A percentile compares a stretch with the other conserved stretches of the same genome.
phyloP scores from a whole-genome alignment of 2,797 vertebrate genomes.

The Naso thynnoides region DNA sequence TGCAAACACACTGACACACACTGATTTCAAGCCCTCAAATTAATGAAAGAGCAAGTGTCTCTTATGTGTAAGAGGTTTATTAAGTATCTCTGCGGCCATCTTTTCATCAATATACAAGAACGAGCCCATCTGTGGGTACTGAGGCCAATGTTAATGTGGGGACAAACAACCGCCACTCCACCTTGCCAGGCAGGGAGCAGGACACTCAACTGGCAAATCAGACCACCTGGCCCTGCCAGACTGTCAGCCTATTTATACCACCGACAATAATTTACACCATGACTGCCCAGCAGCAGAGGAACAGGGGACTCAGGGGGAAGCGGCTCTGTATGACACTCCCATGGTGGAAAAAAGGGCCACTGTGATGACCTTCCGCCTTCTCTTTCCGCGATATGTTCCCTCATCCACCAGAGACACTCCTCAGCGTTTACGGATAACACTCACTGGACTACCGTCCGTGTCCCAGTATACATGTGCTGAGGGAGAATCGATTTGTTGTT shows the following conservation, averaged over 20 bases:
- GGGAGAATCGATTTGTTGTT: too few relatives aligned
- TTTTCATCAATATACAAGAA: slow-evolving; percentile 41
- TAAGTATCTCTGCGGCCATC: slow-evolving; percentile 2
- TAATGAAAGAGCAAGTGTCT: slow-evolving; percentile 23
- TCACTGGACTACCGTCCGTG: too few relatives aligned
- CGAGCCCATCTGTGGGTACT: slow-evolving; percentile 31
- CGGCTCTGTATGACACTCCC: slow-evolving; percentile 45
- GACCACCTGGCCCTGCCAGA: slow-evolving; percentile 72
- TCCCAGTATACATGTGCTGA: too few relatives aligned
- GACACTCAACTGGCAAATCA: slow-evolving; percentile 61
- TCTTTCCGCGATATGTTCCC: slow-evolving; percentile 2
- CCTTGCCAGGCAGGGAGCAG: slow-evolving; percentile 41
- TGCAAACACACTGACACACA: too few relatives aligned
- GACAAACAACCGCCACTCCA: slow-evolving; percentile 53
- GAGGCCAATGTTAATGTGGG: slow-evolving; percentile 47
- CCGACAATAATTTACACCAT: slow-evolving; percentile 76
- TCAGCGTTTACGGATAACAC: slow-evolving; percentile 7
- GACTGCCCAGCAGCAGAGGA: slow-evolving; percentile 53
- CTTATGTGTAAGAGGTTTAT: background rate
- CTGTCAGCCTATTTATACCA: slow-evolving; percentile 76
- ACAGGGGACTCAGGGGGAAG: slow-evolving; percentile 40
- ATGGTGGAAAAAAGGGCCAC: slow-evolving; percentile 17
- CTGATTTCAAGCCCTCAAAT: background rate
- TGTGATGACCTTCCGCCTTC: slow-evolving; percentile 28
- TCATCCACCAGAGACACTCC: slow-evolving; percentile 11